Conservation (phyloP, 2,113 vertebrate genomes). For the Oxyura jamaicensis region DNA sequence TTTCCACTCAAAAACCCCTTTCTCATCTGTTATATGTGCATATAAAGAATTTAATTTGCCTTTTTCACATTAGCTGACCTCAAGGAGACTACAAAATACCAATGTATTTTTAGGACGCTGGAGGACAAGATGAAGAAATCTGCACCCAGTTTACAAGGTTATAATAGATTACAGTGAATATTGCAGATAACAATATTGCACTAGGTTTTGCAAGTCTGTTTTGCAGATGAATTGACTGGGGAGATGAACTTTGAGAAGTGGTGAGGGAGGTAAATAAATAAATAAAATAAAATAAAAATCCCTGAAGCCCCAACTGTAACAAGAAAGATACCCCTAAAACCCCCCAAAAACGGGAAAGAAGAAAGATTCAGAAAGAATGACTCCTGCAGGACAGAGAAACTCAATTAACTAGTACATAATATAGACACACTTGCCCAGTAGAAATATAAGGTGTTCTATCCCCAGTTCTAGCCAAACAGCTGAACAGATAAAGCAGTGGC, state of each 20-base stretch:
- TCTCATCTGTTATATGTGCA: neutral
- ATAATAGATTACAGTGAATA: neutral
- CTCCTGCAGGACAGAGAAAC: neutral
- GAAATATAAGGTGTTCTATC: neutral
- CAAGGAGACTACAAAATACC: neutral
- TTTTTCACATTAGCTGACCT: neutral
- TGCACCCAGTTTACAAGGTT: neutral
- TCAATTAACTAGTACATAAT: neutral
- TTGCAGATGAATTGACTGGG: neutral
- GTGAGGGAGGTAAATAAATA: fast-evolving
- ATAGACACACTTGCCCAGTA: neutral
- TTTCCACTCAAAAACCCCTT: neutral
- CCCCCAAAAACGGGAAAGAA: neutral
- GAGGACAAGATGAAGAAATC: neutral
- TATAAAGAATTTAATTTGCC: neutral
- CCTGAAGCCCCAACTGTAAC: neutral
- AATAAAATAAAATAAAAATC: neutral
- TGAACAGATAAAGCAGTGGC: neutral
- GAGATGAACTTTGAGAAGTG: neutral
- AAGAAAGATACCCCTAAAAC: neutral
- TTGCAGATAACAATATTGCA: neutral
- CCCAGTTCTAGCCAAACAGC: neutral
- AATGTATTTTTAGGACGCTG: neutral
- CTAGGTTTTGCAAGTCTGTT: neutral
- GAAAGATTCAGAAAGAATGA: neutral